These are phyloP conservation scores for Epinotia nisella DNA, from an alignment of 2,888 invertebrate genomes.

Conservation along the genomic window DNA sequence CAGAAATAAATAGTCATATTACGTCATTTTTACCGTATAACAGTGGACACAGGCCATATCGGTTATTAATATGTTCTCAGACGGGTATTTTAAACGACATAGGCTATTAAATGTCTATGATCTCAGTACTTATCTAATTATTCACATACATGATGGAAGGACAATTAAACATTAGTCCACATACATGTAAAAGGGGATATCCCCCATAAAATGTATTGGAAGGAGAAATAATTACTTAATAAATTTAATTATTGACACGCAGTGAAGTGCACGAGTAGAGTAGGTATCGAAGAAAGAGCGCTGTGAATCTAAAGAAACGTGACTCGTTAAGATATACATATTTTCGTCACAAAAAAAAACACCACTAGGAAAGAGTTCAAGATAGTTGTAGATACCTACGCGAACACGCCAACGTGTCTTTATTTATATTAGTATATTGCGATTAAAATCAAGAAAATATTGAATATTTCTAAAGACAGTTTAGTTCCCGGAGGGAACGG, in stretches of 20 bases:
- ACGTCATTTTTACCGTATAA: background rate
- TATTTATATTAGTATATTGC: too few relatives aligned
- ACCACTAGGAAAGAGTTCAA: too few relatives aligned
- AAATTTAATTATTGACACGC: too few relatives aligned
- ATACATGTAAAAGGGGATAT: background rate
- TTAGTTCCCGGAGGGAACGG: too few relatives aligned
- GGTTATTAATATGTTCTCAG: slow-evolving; percentile 6
- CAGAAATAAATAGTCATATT: too few relatives aligned
- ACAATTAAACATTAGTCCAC: background rate
- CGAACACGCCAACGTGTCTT: too few relatives aligned
- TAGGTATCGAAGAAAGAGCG: background rate
- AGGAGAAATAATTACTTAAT: background rate
- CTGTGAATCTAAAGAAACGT: too few relatives aligned
- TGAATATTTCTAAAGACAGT: too few relatives aligned
- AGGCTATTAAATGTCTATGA: slow-evolving; percentile 28
- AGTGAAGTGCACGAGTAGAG: background rate
- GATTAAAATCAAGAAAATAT: too few relatives aligned
- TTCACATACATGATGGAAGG: background rate
- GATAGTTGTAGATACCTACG: too few relatives aligned
- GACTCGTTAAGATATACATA: too few relatives aligned
- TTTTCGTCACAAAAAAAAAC: too few relatives aligned
- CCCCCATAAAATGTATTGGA: background rate
- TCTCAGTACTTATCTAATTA: background rate
- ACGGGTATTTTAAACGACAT: slow-evolving; percentile 11
- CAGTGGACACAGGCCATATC: slow-evolving; percentile 1